Evolutionary conservation across 2,888 invertebrate genomes (phyloP).

Genomic region (Pollenia angustigena): DNA sequence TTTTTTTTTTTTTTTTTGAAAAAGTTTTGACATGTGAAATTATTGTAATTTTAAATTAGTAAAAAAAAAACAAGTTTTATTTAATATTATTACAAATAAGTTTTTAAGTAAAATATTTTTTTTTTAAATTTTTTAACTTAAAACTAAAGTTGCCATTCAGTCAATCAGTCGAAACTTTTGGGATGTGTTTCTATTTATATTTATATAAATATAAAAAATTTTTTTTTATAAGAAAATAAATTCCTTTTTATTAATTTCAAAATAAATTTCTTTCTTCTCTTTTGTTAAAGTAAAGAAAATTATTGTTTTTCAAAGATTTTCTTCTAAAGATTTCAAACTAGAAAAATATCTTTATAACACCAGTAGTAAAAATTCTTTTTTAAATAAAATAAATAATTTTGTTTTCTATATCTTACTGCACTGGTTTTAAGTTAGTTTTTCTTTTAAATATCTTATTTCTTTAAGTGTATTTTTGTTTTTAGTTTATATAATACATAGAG

Average conservation of each 20-base stretch:
- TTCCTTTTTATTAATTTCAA: conserved; percentile 20
- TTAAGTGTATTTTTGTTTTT: conserved; percentile 46
- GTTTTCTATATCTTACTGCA: conserved; percentile 63
- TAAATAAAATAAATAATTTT: conserved; percentile 61
- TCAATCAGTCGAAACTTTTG: conserved; percentile 83
- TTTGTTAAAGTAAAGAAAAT: conserved; percentile 2
- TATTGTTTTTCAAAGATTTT: conserved; percentile 13
- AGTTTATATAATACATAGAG: conserved; percentile 41
- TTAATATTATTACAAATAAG: conserved; percentile 63
- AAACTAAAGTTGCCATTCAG: conserved; percentile 80
- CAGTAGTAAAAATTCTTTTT: conserved; percentile 26
- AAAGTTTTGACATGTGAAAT: not conserved
- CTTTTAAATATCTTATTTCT: conserved; percentile 24
- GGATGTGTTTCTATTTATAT: conserved; percentile 77
- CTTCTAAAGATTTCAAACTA: not conserved
- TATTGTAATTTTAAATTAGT: conserved; percentile 16
- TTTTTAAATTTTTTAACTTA: conserved; percentile 54
- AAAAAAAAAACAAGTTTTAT: not conserved
- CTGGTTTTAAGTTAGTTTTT: conserved; percentile 56
- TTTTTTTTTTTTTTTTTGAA: not conserved
- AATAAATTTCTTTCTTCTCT: conserved; percentile 8
- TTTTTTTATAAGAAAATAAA: conserved; percentile 48
- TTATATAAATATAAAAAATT: conserved; percentile 48
- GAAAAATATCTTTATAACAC: not conserved
- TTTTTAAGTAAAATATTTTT: conserved; percentile 68